Percentiles rank a stretch among this genome's conserved stretches.
phyloP scores from a whole-genome alignment of 1,140 invertebrate species.

The Telenomus remus region DNA sequence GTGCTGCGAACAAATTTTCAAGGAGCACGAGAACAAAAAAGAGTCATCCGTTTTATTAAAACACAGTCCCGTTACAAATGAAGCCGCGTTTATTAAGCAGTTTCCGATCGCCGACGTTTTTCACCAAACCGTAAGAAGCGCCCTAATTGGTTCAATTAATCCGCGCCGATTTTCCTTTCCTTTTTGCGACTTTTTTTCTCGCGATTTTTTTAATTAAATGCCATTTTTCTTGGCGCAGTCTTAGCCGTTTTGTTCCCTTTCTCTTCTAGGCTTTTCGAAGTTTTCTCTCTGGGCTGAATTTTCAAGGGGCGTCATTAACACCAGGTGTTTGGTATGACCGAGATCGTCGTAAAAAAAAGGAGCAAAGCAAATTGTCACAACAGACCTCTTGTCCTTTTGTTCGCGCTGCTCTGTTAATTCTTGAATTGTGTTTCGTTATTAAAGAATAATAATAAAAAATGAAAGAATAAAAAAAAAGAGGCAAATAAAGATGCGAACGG shows the following conservation, averaged over 20 bases:
- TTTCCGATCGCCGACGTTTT: constrained; percentile 1
- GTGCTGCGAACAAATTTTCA: constrained; percentile 42
- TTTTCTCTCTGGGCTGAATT: constrained; percentile 28
- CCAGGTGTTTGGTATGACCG: constrained; percentile 49
- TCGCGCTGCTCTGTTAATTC: constrained; percentile 34
- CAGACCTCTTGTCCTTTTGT: constrained; percentile 34
- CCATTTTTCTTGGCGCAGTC: constrained; percentile 1
- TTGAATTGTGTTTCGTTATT: constrained; percentile 38
- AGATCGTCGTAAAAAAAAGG: constrained; percentile 33
- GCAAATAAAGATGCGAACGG: neutral
- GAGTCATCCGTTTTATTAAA: constrained; percentile 39
- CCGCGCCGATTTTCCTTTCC: neutral
- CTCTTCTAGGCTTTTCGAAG: neutral
- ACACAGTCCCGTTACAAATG: constrained; percentile 13
- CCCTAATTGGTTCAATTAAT: no score
- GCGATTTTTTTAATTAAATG: neutral
- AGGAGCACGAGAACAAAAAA: constrained; percentile 13
- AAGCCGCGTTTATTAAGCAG: neutral
- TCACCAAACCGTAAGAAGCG: neutral
- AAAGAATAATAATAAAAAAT: constrained; percentile 5
- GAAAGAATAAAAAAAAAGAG: neutral
- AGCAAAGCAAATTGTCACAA: constrained; percentile 41
- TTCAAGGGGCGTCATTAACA: constrained; percentile 45
- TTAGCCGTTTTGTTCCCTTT: constrained; percentile 12
- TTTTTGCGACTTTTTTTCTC: neutral